These are phyloP conservation scores for Brachionus rotundiformis DNA, from an alignment of 1,140 invertebrate genomes.

Conservation along the genomic window DNA sequence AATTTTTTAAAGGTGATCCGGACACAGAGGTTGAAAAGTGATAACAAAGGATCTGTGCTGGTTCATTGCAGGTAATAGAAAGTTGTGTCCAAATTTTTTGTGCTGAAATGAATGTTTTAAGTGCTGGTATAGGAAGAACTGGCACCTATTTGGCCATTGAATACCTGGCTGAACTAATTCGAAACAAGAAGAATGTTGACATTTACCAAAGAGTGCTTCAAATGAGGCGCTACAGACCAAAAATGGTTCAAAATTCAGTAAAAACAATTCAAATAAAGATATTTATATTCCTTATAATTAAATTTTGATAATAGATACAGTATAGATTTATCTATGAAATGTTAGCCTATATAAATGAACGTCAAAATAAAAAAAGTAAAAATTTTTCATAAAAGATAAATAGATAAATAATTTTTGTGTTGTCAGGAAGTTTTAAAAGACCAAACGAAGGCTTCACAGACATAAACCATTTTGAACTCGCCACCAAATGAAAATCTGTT, in stretches of 20 bases:
- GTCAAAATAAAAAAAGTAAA: background rate
- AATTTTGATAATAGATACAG: too few relatives aligned
- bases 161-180: constrained; percentile 80
- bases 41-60: background rate
- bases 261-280: background rate
- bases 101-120: constrained; percentile 58
- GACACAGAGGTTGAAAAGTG: background rate
- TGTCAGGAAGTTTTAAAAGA: background rate
- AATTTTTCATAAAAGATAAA: background rate
- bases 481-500: too few relatives aligned
- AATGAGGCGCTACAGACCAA: constrained; percentile 12
- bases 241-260: constrained; percentile 52
- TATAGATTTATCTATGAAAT: constrained; percentile 49
- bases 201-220: constrained; percentile 34
- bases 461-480: background rate
- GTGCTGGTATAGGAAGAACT: constrained; percentile 88
- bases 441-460: background rate
- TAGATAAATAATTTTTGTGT: too few relatives aligned
- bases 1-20: constrained; percentile 36
- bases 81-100: background rate
- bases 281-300: too few relatives aligned
- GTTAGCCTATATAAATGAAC: constrained; percentile 15
- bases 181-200: constrained; percentile 51
- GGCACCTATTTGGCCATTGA: constrained; percentile 87
- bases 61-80: constrained; percentile 39